Evolutionary conservation across 37 sponge, comb jelly and placozoan species (phyloP), one percentile per base, ranked within the genome.

Genomic region (Chondrosia reniformis): DNA sequence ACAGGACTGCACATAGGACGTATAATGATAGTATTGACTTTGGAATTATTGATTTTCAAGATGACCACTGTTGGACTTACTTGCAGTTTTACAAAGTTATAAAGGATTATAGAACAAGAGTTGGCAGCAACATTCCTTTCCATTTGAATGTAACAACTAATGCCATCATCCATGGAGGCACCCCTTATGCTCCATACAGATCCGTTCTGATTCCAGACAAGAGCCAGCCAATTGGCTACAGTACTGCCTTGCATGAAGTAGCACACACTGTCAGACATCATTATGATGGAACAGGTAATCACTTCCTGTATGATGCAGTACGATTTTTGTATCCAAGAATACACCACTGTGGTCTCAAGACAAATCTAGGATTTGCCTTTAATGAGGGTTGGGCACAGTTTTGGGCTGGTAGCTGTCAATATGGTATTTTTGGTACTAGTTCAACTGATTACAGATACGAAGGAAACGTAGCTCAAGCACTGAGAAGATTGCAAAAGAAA

Each of bases 311-410:
- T 28, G 80, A 80, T 69, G 80, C 69, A 21, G 57, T 31, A 22
- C 44, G 44, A 28, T 80, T 40, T 42, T 12, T 4, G 4, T 80
- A 80, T 33, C 3, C 72, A 9, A 55, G 38, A 57, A 0, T 5
- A 1, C 71, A 46, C 72, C 0, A 33, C 3, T 80, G 80, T 30
- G 2, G 61, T 21, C 17, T 22, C 27, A 1, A 10, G 63, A 61
- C 83, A 45, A 75, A 75, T 27, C 2, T 41, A 24, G 83, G 83
- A 0, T 82, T 75, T 30, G 83, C 83, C 8, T 75, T 82, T 64
- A 74, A 75, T 33, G 76, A 82, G 34, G 75, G 83, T 1, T 82
- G 83, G 76, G 65, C 76, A 30, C 38, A 75, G 61, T 82, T 72
- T 25, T 75, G 83, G 83, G 63, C 75, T 32, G 65, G 28, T 13